phyloP scores from a whole-genome alignment of 1,140 invertebrate species.

The Acyrthosiphon pisum region DNA sequence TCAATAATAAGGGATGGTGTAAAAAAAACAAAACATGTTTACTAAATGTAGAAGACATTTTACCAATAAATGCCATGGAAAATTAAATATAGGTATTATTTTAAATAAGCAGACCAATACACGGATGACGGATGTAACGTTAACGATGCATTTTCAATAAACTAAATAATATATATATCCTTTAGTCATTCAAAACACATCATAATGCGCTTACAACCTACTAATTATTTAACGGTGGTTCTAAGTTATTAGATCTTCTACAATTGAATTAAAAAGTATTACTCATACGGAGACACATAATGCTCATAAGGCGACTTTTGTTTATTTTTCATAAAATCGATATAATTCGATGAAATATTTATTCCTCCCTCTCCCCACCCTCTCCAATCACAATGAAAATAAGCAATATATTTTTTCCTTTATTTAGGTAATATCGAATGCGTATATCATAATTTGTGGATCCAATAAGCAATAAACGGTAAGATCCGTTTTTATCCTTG shows the following conservation, averaged over 20 bases:
- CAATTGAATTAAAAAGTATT: neutral
- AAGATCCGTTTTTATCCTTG: neutral
- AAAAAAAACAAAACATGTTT: no score
- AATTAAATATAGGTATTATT: no score
- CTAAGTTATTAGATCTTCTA: neutral
- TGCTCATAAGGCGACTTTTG: neutral
- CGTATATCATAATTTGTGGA: neutral
- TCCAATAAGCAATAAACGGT: neutral
- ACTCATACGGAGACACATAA: neutral
- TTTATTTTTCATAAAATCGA: neutral
- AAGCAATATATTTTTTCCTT: neutral
- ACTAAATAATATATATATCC: neutral
- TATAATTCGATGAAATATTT: neutral
- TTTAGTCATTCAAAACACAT: neutral
- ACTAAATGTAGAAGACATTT: no score
- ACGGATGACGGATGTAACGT: no score
- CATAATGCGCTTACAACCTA: neutral
- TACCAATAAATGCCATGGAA: no score
- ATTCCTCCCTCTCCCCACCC: neutral
- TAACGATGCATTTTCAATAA: neutral
- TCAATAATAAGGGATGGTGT: no score
- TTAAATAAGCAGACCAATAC: no score
- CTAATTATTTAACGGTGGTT: neutral
- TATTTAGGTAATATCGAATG: neutral
- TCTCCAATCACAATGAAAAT: neutral